Evolutionary conservation across 2,888 invertebrate species (phyloP).

Genomic region (Trichogramma evanescens): DNA sequence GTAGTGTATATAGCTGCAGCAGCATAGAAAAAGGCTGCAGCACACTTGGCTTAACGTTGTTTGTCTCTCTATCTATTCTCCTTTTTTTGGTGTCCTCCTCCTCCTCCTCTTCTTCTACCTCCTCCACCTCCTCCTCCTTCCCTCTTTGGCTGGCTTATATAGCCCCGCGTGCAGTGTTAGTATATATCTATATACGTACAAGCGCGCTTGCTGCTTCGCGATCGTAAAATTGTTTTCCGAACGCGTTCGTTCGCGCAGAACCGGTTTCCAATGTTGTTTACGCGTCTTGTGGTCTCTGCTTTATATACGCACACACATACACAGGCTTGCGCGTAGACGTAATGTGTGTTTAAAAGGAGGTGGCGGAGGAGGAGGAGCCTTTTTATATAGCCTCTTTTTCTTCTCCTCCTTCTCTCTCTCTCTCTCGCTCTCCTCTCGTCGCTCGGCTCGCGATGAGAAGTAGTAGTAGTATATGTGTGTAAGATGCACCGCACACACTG

Average conservation of each 20-base stretch:
- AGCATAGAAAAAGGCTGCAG: too few species aligned
- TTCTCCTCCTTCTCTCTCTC: too few species aligned
- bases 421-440: too few species aligned
- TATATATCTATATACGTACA: background rate
- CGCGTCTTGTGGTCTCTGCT: conserved; percentile 31
- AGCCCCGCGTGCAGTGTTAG: conserved; percentile 10
- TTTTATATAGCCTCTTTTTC: too few species aligned
- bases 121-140: background rate
- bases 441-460: too few species aligned
- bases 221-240: conserved; percentile 43
- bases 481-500: too few species aligned
- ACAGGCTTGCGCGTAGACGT: conserved; percentile 32
- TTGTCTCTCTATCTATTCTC: background rate
- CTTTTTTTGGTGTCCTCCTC: background rate
- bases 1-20: too few species aligned
- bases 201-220: conserved; percentile 25
- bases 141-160: conserved; percentile 4
- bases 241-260: conserved; percentile 34
- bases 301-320: conserved; percentile 14
- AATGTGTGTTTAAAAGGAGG: background rate
- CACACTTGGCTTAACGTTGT: too few species aligned
- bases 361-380: too few species aligned
- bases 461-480: too few species aligned
- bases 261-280: conserved; percentile 43
- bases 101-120: background rate